Evolutionary conservation across 2,113 vertebrate genomes (phyloP).

Genomic region (Mola mola): DNA sequence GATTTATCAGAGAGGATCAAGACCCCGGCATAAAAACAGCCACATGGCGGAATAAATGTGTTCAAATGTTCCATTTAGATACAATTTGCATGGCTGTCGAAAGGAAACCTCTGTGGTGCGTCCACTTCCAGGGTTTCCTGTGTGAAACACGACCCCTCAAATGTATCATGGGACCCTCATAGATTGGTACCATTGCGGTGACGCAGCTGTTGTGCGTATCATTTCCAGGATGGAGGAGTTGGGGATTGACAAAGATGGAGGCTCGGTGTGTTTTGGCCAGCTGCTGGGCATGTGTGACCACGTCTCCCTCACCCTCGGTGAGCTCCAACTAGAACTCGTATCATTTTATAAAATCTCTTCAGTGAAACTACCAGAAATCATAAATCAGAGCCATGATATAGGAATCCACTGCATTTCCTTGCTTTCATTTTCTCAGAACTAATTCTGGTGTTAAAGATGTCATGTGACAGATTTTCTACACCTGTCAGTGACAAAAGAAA

Average conservation of each 20-base stretch:
- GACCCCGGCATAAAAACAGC: no score
- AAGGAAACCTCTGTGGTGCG: no score
- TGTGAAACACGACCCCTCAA: no score
- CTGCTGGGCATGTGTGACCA: conserved; percentile 94
- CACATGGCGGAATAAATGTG: no score
- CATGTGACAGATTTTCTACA: no score
- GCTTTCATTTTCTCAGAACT: not conserved
- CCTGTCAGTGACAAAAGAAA: no score
- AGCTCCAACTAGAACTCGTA: conserved; percentile 15
- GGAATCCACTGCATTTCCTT: no score
- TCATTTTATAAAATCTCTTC: not conserved
- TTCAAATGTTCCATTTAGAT: no score
- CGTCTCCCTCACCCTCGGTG: conserved; percentile 88
- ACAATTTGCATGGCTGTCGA: no score
- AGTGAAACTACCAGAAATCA: not conserved
- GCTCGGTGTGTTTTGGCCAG: conserved; percentile 88
- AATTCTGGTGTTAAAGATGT: not conserved
- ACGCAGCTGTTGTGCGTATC: not conserved
- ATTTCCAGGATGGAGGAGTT: conserved; percentile 84
- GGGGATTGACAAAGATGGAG: conserved; percentile 76
- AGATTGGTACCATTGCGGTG: not conserved
- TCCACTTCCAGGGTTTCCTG: no score
- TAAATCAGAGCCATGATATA: not conserved
- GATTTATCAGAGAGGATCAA: no score
- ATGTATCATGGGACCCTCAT: no score